phyloP scores from a whole-genome alignment of 2,888 invertebrate genomes.

The Dynastes hyllus region DNA sequence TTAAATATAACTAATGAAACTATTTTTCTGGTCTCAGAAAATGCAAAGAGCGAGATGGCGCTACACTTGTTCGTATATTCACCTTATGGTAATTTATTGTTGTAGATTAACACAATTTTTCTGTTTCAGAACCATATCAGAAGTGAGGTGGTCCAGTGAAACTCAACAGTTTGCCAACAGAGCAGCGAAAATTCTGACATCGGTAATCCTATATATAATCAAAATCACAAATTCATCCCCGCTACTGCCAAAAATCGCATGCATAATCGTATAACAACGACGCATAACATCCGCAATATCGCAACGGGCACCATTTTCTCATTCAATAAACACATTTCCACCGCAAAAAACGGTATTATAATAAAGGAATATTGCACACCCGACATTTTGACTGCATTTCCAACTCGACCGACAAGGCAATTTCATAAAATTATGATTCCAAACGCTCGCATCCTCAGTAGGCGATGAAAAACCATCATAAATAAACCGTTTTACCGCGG shows the following conservation, averaged over 20 bases:
- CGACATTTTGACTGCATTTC: neutral
- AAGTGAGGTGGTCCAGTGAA: conserved; percentile 77
- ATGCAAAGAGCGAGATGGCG: too few species aligned
- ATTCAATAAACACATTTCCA: neutral
- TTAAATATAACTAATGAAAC: too few species aligned
- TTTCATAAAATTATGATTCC: conserved; percentile 38
- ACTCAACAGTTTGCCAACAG: conserved; percentile 76
- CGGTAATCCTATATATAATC: conserved; percentile 69
- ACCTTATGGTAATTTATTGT: too few species aligned
- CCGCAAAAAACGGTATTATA: neutral
- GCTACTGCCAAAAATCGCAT: neutral
- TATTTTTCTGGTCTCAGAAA: too few species aligned
- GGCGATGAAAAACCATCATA: conserved; percentile 22
- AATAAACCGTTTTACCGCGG: conserved; percentile 36
- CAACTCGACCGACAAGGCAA: conserved; percentile 3
- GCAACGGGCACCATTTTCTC: neutral
- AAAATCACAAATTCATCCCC: neutral
- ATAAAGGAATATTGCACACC: neutral
- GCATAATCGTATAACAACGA: conserved; percentile 4
- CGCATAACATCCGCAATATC: neutral
- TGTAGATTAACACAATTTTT: conserved; percentile 42
- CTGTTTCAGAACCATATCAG: conserved; percentile 73
- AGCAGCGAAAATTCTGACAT: conserved; percentile 76
- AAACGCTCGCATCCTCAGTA: neutral
- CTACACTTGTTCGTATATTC: too few species aligned